phyloP scores from a whole-genome alignment of 2,797 vertebrate genomes.

The Scarus forsteni region DNA sequence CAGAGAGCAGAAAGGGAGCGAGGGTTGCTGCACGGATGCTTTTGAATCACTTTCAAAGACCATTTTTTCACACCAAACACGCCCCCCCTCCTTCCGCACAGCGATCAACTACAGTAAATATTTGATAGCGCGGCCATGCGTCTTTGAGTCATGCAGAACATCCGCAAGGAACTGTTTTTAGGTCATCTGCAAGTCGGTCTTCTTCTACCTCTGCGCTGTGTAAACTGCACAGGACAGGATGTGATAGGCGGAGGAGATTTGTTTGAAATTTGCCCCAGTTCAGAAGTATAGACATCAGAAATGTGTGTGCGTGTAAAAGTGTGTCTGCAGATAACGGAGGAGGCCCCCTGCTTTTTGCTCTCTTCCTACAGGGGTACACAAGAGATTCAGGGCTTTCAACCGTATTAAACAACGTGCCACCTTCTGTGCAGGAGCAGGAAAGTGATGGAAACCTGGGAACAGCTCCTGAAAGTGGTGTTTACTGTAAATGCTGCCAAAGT shows the following conservation, averaged over 20 bases:
- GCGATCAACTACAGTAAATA: slow-evolving; percentile 76
- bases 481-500: slow-evolving; percentile 12
- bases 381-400: slow-evolving; percentile 65
- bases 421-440: slow-evolving; percentile 53
- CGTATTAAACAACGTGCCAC: slow-evolving; percentile 68
- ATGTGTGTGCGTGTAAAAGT: slow-evolving; percentile 52
- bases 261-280: slow-evolving; percentile 77
- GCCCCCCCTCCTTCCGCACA: slow-evolving; percentile 12
- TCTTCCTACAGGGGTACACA: slow-evolving; percentile 52
- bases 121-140: slow-evolving; percentile 72
- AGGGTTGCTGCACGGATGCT: slow-evolving; percentile 63
- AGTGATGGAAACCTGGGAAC: slow-evolving; percentile 39
- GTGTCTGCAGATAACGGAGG: slow-evolving; percentile 66
- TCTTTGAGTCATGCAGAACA: slow-evolving; percentile 58
- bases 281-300: slow-evolving; percentile 52
- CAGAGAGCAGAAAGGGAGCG: slow-evolving; percentile 40
- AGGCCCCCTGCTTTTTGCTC: slow-evolving; percentile 47
- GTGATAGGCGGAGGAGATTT: slow-evolving; percentile 62
- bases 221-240: slow-evolving; percentile 61
- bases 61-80: slow-evolving; percentile 60
- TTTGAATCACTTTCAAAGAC: slow-evolving; percentile 70
- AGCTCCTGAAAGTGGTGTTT: slow-evolving; percentile 8
- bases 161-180: slow-evolving; percentile 78
- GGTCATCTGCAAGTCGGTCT: slow-evolving; percentile 65
- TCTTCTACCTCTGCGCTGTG: slow-evolving; percentile 19